These are phyloP conservation scores for Leptosomus discolor DNA, from an alignment of 2,113 vertebrate species.

Conservation along the genomic window DNA sequence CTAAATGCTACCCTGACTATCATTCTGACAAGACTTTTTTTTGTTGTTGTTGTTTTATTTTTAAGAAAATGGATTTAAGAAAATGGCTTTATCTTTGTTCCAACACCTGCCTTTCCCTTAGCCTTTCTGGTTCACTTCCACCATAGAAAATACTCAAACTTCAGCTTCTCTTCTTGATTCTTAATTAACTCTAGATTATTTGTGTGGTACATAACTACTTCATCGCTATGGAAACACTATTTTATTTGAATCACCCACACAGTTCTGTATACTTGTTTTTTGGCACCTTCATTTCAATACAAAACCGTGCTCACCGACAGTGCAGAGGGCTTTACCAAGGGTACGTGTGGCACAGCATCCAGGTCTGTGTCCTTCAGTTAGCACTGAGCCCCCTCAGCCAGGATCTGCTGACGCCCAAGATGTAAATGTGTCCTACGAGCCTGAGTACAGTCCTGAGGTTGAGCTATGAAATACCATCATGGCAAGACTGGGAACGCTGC, in stretches of 20 bases:
- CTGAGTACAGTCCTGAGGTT: not conserved
- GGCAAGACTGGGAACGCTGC: not conserved
- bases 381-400: not conserved
- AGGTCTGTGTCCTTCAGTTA: not conserved
- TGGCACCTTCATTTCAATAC: not conserved
- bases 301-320: not conserved
- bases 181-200: not conserved
- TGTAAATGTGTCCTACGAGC: not conserved
- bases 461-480: not conserved
- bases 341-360: fast-evolving
- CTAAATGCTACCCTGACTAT: constrained; percentile 45
- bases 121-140: not conserved
- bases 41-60: not conserved
- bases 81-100: constrained; percentile 22
- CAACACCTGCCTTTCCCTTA: not conserved
- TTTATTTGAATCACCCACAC: not conserved
- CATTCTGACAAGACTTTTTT: constrained; percentile 38
- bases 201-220: not conserved
- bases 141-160: not conserved
- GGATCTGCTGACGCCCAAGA: not conserved
- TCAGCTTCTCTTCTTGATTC: not conserved
- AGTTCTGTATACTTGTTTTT: not conserved
- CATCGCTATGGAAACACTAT: not conserved
- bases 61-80: not conserved
- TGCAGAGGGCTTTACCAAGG: not conserved